Evolutionary conservation across 2,797 vertebrate genomes (phyloP), one percentile per base, ranked within the genome.

Genomic region (Antennarius maculatus): DNA sequence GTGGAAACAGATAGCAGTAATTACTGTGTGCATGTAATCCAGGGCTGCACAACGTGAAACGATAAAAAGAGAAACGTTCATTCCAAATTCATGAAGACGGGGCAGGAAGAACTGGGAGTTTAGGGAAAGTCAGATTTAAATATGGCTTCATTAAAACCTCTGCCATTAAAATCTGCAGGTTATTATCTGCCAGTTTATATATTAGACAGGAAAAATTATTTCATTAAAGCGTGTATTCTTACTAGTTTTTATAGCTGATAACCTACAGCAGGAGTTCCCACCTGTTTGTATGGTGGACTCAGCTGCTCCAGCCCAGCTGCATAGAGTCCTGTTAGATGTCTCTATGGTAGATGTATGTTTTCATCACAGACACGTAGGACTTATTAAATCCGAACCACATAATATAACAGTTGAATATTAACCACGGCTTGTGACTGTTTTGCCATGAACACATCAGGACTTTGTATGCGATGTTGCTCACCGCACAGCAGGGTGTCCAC

Each of bases 131-230:
- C 72, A 15, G 60, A 81, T 79, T 83, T 71, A 73, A 58, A 82
- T 77, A 54, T 60, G 67, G 69, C 69, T 74, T 79, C 80, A 81
- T 75, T 82, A 75, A 79, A 72, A 41, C 31, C 0, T n/a, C 52
- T 69, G 72, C 77, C 68, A 75, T 79, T 72, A 67, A 61, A 80
- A 29, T 81, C 62, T 74, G 28, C 56, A 50, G 50, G 59, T 76
- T 74, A 68, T 76, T 68, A 77, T 65, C 23, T 23, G 23, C 23
- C 23, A 23, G 23, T 23, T 23, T 34, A 34, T 34, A 5, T 34
- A 34, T 7, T 11, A 11, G 12, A 41, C 39, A 67, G 59, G 23
- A 23, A 71, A 64, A 68, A 16, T 16, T 39, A 52, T 61, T 68
- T 67, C 54, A 71, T 69, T 71, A 61, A 74, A 69, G 45, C 48